phyloP scores from a whole-genome alignment of 2,888 invertebrate genomes.

The Sarcophaga variegata region DNA sequence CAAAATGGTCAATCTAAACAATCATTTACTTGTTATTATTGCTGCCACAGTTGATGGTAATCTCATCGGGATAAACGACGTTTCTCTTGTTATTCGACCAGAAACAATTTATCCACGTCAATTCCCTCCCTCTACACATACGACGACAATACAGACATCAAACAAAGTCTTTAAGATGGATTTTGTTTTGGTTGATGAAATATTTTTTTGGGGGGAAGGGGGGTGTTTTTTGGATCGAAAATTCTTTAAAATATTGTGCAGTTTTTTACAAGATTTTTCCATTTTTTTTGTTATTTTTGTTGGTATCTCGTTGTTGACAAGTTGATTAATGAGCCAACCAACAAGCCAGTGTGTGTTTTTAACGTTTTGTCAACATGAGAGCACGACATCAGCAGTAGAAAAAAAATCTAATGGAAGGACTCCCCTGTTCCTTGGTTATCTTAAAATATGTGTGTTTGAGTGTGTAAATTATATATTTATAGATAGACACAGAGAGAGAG shows the following conservation, averaged over 20 bases:
- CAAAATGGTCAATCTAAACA: constrained; percentile 46
- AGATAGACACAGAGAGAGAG: too few species aligned
- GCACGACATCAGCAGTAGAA: constrained; percentile 32
- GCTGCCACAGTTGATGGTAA: constrained; percentile 25
- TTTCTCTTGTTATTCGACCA: constrained; percentile 19
- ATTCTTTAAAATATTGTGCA: background rate
- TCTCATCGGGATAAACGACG: constrained; percentile 14
- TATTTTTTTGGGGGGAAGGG: too few species aligned
- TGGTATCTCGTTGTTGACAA: constrained; percentile 28
- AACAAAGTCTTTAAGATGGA: background rate
- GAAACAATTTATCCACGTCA: constrained; percentile 61
- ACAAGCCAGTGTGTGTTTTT: constrained; percentile 40
- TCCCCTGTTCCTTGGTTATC: background rate
- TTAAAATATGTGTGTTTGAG: too few species aligned
- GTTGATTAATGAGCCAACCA: constrained; percentile 62
- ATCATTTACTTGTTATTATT: constrained; percentile 19
- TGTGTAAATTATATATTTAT: too few species aligned
- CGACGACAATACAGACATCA: background rate
- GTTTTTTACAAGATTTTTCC: background rate
- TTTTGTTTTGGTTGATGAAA: background rate
- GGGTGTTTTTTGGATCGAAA: background rate
- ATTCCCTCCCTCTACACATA: constrained; percentile 10
- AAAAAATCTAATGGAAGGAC: background rate
- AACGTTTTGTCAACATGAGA: constrained; percentile 67
- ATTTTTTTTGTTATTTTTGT: background rate